Percentiles rank a stretch among this genome's conserved stretches.
Evolutionary conservation across 2,113 vertebrate genomes (phyloP).

Genomic region (Ciconia stormi): DNA sequence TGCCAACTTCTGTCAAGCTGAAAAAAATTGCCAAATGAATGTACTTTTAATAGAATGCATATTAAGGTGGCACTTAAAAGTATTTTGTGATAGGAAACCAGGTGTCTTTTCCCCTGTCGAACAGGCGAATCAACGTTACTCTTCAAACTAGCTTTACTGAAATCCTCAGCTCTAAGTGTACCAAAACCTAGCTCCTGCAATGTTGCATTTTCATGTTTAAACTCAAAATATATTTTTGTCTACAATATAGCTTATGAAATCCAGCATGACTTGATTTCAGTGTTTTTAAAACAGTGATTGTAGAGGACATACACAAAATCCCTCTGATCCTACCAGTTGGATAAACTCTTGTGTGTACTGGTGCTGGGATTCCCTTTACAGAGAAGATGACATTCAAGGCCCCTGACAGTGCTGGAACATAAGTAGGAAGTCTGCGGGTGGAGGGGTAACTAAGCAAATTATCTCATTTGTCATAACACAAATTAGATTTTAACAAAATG

Average conservation of each 20-base stretch:
- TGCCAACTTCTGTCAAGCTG: neutral
- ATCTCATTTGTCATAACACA: neutral
- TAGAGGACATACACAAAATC: neutral
- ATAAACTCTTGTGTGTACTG: neutral
- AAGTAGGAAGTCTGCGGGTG: neutral
- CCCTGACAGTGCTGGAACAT: neutral
- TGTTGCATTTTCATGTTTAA: neutral
- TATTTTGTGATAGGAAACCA: neutral
- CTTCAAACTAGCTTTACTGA: neutral
- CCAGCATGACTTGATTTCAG: neutral
- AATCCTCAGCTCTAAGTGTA: neutral
- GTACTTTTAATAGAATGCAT: neutral
- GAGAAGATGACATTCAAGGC: neutral
- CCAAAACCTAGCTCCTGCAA: neutral
- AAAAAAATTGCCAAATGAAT: neutral
- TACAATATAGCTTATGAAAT: neutral
- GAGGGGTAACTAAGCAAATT: neutral
- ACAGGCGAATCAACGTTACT: neutral
- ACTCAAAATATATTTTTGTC: neutral
- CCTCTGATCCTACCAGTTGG: neutral
- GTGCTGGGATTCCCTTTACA: neutral
- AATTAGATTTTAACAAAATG: neutral
- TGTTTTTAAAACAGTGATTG: neutral
- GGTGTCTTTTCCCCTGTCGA: neutral
- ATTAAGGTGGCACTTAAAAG: neutral